These are phyloP conservation scores for Drosophila sulfurigaster DNA, from an alignment of 1,140 invertebrate species.

Conservation along the genomic window DNA sequence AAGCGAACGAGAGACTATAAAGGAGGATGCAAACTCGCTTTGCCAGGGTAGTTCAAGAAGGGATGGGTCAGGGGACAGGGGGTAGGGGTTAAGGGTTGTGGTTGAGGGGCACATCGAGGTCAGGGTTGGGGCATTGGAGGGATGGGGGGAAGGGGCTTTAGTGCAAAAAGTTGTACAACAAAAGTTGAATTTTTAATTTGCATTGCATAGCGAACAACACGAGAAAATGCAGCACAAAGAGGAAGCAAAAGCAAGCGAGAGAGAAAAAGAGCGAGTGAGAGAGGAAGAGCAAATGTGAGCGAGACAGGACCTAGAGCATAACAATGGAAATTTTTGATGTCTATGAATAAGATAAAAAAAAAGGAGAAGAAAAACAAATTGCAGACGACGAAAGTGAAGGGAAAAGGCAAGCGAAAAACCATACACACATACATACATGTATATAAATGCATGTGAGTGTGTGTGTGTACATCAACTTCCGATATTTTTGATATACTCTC, in stretches of 20 bases:
- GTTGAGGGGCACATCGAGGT: not conserved
- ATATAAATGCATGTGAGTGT: not conserved
- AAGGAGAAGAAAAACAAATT: not conserved
- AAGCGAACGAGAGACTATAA: not conserved
- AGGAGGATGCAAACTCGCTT: not conserved
- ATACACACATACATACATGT: not conserved
- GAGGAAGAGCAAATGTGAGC: not conserved
- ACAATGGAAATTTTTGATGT: conserved; percentile 27
- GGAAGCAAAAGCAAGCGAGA: not conserved
- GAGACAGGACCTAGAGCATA: not conserved
- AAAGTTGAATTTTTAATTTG: conserved; percentile 72
- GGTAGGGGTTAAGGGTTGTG: not conserved
- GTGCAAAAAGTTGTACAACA: conserved; percentile 62
- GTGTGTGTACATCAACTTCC: conserved; percentile 9
- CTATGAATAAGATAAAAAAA: conserved; percentile 31
- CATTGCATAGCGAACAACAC: conserved; percentile 38
- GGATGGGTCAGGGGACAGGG: not conserved
- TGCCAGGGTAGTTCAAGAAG: not conserved
- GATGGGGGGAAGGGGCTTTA: conserved; percentile 12
- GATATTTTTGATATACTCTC: conserved; percentile 21
- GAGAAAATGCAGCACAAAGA: conserved; percentile 16
- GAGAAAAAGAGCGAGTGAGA: not conserved
- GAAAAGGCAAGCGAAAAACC: conserved; percentile 11
- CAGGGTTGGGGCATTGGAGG: not conserved
- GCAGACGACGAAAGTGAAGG: conserved; percentile 23